A percentile compares a stretch with the other conserved stretches of the same genome.
Conservation (phyloP, 2,888 invertebrate species). For the Ashinkailepas kermadecensis region DNA sequence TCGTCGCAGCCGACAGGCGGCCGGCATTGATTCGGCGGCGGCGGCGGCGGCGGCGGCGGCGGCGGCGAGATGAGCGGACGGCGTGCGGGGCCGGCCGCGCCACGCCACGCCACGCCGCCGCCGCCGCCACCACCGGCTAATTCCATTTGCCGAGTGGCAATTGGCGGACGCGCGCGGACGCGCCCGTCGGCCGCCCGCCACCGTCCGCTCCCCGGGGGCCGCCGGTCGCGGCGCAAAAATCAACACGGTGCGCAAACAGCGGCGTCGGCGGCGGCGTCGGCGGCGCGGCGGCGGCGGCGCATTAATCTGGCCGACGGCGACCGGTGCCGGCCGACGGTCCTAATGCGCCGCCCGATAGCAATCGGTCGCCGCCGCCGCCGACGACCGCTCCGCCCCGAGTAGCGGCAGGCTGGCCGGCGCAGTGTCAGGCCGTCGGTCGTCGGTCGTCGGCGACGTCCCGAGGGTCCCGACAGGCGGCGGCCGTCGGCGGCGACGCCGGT, state of each 20-base stretch:
- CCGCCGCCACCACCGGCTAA: conserved; percentile 7
- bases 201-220: neutral
- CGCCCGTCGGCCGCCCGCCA: neutral
- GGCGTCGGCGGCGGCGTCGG: too few relatives aligned
- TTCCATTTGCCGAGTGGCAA: conserved; percentile 22
- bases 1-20: neutral
- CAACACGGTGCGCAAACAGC: neutral
- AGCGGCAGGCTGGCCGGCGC: neutral
- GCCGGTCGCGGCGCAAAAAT: conserved; percentile 7
- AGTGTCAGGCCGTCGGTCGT: neutral
- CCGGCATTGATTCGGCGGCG: conserved; percentile 15
- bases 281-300: neutral
- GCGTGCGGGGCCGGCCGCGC: too few relatives aligned
- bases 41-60: neutral
- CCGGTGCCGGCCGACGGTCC: neutral
- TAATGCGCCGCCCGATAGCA: neutral
- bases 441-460: neutral
- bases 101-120: neutral
- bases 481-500: too few relatives aligned
- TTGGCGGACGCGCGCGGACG: conserved; percentile 1
- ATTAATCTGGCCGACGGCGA: neutral
- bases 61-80: neutral
- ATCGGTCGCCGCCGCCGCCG: neutral
- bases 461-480: too few relatives aligned
- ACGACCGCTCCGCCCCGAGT: neutral